Evolutionary conservation across 2,888 invertebrate genomes (phyloP).

Genomic region (Drosophila kambysellisi): DNA sequence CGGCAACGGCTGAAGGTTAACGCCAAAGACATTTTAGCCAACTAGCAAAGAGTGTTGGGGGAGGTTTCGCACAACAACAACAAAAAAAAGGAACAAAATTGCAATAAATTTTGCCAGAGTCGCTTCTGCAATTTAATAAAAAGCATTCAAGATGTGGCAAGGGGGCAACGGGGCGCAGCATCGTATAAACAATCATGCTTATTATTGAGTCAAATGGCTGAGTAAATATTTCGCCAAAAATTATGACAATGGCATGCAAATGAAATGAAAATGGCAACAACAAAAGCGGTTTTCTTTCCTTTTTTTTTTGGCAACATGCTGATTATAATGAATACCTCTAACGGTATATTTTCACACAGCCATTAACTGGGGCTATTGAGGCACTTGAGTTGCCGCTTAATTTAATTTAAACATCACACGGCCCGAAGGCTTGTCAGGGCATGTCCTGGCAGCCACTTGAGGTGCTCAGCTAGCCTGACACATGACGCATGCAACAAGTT

Average conservation of each 20-base stretch:
- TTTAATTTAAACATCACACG: constrained; percentile 66
- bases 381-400: constrained; percentile 48
- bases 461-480: constrained; percentile 31
- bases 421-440: constrained; percentile 24
- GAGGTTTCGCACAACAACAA: neutral
- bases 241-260: constrained; percentile 84
- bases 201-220: constrained; percentile 76
- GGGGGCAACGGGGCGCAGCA: constrained; percentile 6
- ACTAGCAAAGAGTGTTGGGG: neutral
- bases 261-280: constrained; percentile 78
- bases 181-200: constrained; percentile 72
- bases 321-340: constrained; percentile 53
- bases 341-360: constrained; percentile 10
- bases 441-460: constrained; percentile 40
- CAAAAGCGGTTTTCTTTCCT: neutral
- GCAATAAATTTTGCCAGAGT: constrained; percentile 77
- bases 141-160: constrained; percentile 48
- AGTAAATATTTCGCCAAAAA: constrained; percentile 80
- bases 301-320: constrained; percentile 8
- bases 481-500: constrained; percentile 67
- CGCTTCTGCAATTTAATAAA: constrained; percentile 82
- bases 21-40: constrained; percentile 41
- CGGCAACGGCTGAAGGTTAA: constrained; percentile 58
- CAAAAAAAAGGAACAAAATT: constrained; percentile 47
- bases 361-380: constrained; percentile 27